A percentile compares a stretch with the other conserved stretches of the same genome.
phyloP scores from a whole-genome alignment of 2,113 vertebrate species.

The Smithornis capensis region DNA sequence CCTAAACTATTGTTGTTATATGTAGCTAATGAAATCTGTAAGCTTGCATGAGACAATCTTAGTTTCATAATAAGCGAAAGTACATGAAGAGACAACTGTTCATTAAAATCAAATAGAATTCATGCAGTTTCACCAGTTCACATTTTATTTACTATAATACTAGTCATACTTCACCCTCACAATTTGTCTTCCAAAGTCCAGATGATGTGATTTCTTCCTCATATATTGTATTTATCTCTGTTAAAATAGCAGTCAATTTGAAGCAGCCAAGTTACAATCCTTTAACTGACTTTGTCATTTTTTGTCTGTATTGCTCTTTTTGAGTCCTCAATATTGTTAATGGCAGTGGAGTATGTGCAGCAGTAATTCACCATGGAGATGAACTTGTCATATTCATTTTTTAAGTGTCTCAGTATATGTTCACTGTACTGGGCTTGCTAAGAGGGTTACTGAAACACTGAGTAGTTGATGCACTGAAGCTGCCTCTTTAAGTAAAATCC shows the following conservation, averaged over 20 bases:
- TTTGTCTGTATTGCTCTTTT: background rate
- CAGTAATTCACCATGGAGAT: background rate
- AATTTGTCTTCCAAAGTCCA: background rate
- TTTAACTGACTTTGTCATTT: background rate
- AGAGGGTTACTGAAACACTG: background rate
- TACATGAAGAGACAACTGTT: background rate
- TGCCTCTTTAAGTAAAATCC: conserved; percentile 6
- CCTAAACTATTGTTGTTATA: background rate
- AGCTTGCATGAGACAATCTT: background rate
- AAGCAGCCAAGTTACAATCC: background rate
- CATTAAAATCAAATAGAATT: background rate
- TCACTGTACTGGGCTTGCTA: background rate
- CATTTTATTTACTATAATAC: background rate
- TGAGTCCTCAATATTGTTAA: background rate
- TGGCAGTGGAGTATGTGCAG: background rate
- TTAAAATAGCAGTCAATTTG: background rate
- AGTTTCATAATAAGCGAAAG: background rate
- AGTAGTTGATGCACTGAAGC: background rate
- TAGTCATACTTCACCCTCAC: background rate
- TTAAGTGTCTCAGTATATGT: background rate
- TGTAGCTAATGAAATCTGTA: background rate
- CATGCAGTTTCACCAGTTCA: background rate
- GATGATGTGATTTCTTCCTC: background rate
- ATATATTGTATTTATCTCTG: background rate
- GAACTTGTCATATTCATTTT: background rate